Percentiles rank a stretch among this genome's conserved stretches.
Evolutionary conservation across 2,797 vertebrate genomes (phyloP).

Genomic region (Limnodromus scolopaceus): DNA sequence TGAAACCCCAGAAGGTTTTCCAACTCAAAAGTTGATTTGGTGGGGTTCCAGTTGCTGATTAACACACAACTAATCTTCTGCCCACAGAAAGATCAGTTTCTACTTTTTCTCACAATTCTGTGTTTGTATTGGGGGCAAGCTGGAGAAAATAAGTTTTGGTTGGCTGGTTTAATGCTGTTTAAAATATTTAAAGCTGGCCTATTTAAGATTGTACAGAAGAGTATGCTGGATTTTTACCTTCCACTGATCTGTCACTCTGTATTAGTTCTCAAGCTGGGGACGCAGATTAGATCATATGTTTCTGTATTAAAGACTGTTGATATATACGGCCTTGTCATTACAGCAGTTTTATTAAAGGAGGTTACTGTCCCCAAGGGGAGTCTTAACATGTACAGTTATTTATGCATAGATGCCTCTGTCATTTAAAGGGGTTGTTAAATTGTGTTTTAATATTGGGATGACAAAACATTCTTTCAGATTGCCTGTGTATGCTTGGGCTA

Average conservation of each 20-base stretch:
- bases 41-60: conserved; percentile 17
- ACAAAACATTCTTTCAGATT: neutral
- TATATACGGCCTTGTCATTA: conserved; percentile 28
- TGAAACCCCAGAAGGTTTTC: conserved; percentile 2
- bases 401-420: conserved; percentile 37
- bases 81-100: conserved; percentile 20
- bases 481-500: neutral
- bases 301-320: conserved; percentile 57
- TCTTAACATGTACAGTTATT: conserved; percentile 10
- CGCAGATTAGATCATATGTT: conserved; percentile 64
- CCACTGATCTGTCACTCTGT: conserved; percentile 40
- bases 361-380: conserved; percentile 62
- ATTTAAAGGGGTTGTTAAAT: conserved; percentile 27
- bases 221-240: conserved; percentile 29
- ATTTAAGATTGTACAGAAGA: conserved; percentile 14
- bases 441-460: neutral
- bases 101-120: neutral
- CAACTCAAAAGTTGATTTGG: neutral
- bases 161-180: conserved; percentile 49
- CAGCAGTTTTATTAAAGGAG: conserved; percentile 61
- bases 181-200: conserved; percentile 70
- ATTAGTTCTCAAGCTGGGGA: neutral
- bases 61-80: neutral
- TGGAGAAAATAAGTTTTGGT: conserved; percentile 30
- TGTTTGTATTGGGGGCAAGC: conserved; percentile 25